Base-by-base conservation (phyloP, 92 coral and sea anemone species). In the Scolanthus callimorphus region DNA sequence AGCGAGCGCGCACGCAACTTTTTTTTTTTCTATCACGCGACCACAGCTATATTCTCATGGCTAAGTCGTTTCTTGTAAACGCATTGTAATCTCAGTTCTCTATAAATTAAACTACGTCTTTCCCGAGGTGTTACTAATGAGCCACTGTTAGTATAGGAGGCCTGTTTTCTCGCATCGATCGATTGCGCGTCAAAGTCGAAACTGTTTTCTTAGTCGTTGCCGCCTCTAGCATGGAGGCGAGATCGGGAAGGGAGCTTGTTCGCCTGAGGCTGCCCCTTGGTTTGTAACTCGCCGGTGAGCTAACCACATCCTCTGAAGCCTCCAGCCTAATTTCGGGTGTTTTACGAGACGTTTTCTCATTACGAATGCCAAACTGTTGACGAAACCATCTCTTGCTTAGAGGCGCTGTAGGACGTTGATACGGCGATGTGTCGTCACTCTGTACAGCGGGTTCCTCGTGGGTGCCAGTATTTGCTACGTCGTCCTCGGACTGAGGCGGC, bases 161-260 rank as follows among this genome's bases (percentile, higher is more conserved):
- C 3, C 65, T 37, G 34, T 15, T 39, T 15, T 39, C 65, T 19
- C 65, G 34, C 65, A 59, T 4, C 27, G 65, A 59, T 24, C 65
- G 49, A 25, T 59, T 43, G 6, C 73, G 39, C 25, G 49, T 20
- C 34, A 73, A 26, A 13, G 38, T 56, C 17, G 1, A 44, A 15
- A 15, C 28, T 25, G 49, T 39, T 9, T 30, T 41, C 51, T 63
- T 73, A 17, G 31, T n/a, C 13, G 68, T 63, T 2, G 73, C 80
- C 11, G 80, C 80, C 10, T 73, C 80, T 9, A 73, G 65, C 80
- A 73, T 55, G 46, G 80, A 55, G 10, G 80, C 72, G 11, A 73
- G 72, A 59, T 63, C 80, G 25, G 80, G 80, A 20, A 73, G 55
- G 10, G 80, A 73, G 31, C 80, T 73, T 26, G 80, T 63, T 17